Evolutionary conservation across 2,888 invertebrate species (phyloP).

Genomic region (Idaea biselata): DNA sequence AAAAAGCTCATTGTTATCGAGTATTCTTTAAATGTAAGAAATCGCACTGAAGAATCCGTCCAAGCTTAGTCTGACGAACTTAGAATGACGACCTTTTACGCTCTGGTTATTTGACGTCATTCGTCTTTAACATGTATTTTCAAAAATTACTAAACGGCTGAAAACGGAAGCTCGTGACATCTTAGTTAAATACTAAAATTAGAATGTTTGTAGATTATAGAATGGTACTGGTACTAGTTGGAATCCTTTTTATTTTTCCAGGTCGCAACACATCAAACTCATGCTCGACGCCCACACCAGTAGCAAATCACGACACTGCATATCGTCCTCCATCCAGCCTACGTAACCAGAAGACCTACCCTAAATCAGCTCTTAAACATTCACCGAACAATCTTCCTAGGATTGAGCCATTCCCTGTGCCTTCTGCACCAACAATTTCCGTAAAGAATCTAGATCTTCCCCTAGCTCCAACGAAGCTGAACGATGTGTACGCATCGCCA

Average conservation of each 20-base stretch:
- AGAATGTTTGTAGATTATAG: too few species aligned
- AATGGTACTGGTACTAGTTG: too few species aligned
- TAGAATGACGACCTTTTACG: too few species aligned
- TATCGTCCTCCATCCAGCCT: slow-evolving; percentile 75
- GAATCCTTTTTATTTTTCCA: slow-evolving; percentile 45
- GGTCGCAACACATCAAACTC: slow-evolving; percentile 75
- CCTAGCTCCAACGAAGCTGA: slow-evolving; percentile 71
- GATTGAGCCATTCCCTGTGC: slow-evolving; percentile 73
- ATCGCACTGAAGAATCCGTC: too few species aligned
- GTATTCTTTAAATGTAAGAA: too few species aligned
- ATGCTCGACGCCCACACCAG: slow-evolving; percentile 67
- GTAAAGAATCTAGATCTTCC: slow-evolving; percentile 59
- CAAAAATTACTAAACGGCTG: too few species aligned
- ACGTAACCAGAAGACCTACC: slow-evolving; percentile 72
- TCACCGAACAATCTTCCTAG: slow-evolving; percentile 58
- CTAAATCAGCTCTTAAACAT: slow-evolving; percentile 69
- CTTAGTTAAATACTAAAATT: too few species aligned
- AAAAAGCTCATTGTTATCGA: too few species aligned
- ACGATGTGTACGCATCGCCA: slow-evolving; percentile 72
- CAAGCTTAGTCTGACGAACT: too few species aligned
- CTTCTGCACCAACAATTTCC: slow-evolving; percentile 56
- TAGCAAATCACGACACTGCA: slow-evolving; percentile 72
- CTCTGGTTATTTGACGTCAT: too few species aligned
- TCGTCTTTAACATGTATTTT: too few species aligned
- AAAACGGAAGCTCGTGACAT: too few species aligned